These are phyloP conservation scores for Taxidea taxus DNA, from an alignment of 2,113 vertebrate genomes.

Conservation along the genomic window DNA sequence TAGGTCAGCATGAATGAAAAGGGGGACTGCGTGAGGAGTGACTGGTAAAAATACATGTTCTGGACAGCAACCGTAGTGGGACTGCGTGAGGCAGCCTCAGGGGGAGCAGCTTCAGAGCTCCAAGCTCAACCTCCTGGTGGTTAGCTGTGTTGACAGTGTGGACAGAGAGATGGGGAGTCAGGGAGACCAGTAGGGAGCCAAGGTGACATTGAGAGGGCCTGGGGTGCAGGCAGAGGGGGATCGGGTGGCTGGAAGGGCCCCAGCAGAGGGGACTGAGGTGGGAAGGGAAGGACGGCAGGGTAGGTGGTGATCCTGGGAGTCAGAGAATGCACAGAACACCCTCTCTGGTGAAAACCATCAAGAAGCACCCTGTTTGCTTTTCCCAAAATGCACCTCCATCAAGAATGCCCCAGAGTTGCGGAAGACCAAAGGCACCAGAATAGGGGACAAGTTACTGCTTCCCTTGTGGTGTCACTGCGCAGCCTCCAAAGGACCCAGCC, in stretches of 20 bases:
- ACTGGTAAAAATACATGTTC: rapidly evolving
- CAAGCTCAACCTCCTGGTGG: background rate
- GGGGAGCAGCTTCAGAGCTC: background rate
- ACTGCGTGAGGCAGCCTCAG: background rate
- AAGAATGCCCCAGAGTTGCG: background rate
- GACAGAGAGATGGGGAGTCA: background rate
- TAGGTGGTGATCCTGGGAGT: background rate
- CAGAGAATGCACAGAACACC: background rate
- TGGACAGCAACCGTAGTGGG: background rate
- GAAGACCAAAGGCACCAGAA: background rate
- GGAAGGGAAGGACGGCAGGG: rapidly evolving
- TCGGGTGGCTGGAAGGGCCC: background rate
- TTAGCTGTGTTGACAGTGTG: background rate
- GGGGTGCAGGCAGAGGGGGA: background rate
- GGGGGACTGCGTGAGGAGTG: background rate
- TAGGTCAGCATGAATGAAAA: background rate
- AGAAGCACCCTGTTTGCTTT: background rate
- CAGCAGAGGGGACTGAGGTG: rapidly evolving
- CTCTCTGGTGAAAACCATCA: background rate
- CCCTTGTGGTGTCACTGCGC: background rate
- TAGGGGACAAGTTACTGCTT: background rate
- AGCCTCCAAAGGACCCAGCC: background rate
- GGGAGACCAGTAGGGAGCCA: background rate
- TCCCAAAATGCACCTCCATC: background rate
- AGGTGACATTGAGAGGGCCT: background rate